Evolutionary conservation across 1,140 invertebrate species (phyloP).

Genomic region (Lepidurus packardi): DNA sequence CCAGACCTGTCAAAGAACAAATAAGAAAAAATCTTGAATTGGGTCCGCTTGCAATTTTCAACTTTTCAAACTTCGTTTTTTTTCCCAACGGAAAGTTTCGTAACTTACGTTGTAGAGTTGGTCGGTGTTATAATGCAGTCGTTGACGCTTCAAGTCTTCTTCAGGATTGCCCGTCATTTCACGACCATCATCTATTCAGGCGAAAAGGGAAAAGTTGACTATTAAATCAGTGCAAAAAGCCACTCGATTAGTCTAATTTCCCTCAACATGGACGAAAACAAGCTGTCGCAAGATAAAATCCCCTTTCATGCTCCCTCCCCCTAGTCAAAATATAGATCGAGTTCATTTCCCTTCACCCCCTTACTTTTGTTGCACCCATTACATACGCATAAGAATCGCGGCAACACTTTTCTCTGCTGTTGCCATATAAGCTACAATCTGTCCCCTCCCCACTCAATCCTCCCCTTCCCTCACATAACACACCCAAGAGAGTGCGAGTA

Average conservation of each 20-base stretch:
- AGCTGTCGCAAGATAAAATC: slow-evolving; percentile 23
- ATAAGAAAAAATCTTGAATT: slow-evolving; percentile 36
- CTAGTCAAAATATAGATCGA: slow-evolving; percentile 4
- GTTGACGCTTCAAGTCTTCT: slow-evolving; percentile 76
- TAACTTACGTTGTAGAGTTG: slow-evolving; percentile 79
- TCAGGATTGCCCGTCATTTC: slow-evolving; percentile 76
- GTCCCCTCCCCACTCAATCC: background rate
- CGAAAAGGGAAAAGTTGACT: slow-evolving; percentile 40
- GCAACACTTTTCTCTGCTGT: slow-evolving; percentile 5
- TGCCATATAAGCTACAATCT: background rate
- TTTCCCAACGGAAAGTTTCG: slow-evolving; percentile 36
- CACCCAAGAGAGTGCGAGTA: slow-evolving; percentile 14
- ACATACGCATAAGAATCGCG: background rate
- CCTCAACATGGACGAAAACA: slow-evolving; percentile 12
- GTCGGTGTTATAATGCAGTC: slow-evolving; percentile 81
- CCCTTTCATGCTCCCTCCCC: slow-evolving; percentile 23
- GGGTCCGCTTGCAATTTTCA: slow-evolving; percentile 34
- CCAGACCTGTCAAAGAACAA: slow-evolving; percentile 60
- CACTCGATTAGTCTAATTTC: slow-evolving; percentile 27
- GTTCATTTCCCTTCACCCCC: background rate
- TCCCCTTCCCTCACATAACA: background rate
- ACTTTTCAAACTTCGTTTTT: slow-evolving; percentile 29
- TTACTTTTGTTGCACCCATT: slow-evolving; percentile 12
- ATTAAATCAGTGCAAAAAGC: slow-evolving; percentile 29
- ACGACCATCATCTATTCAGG: slow-evolving; percentile 70